Base-by-base conservation (phyloP, 2,113 vertebrate species). In the Brachypteracias leptosomus region DNA sequence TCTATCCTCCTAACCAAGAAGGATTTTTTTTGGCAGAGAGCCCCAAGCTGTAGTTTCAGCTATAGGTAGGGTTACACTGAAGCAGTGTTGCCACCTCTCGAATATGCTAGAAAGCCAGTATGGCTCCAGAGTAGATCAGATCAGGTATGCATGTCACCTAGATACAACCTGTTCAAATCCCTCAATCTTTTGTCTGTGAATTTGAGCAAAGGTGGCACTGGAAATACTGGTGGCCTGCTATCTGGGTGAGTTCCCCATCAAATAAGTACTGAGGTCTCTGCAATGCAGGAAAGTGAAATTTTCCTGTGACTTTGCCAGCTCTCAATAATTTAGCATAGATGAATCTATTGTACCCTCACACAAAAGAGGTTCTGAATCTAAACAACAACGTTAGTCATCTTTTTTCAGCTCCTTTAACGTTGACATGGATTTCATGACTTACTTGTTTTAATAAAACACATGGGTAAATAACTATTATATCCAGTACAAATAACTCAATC, bases 401-500 rank as follows among this genome's bases (percentile, higher is more conserved):
- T 65, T 79, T 79, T 57, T 52, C 38, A 70, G 49, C 26, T 66
- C 8, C 54, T 46, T 6, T 33, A 70, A 9, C 9, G 46, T 31
- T 91, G 33, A 6, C 24, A 28, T 58, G 22, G 52, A 79, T 92
- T 83, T 88, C 28, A 79, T 61, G 3, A 63, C 46, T 61, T 67
- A 63, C 46, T 61, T 67, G 16, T 40, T 85, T 88, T 70, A 83
- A 59, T 55, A 78, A 93, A 80, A 57, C 18, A 21, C 25, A 9
- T 73, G 63, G 74, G 54, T 74, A 68, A 93, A 40, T 76, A 93
- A 61, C 36, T 70, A 70, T 77, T 92, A 62, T 11, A 77, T 85
- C 33, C 55, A 77, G 18, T 83, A 51, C n/a, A 89, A 85, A 93
- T 94, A 52, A 90, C 77, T 95, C 88, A 95, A 76, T 83, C 28